phyloP scores from a whole-genome alignment of 1,140 invertebrate genomes.

The Drosophila carrolli region DNA sequence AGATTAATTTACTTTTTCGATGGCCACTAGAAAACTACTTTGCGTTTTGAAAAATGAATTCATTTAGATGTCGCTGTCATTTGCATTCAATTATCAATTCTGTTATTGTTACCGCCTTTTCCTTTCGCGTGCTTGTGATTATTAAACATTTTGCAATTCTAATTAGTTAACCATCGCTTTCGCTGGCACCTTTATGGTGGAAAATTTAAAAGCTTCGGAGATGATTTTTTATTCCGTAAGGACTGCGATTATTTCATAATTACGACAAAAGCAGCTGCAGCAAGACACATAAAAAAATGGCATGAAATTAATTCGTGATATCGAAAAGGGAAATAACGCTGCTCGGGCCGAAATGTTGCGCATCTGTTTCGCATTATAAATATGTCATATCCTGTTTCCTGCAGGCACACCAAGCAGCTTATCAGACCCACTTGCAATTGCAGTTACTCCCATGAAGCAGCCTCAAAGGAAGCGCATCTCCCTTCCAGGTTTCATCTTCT shows the following conservation, averaged over 20 bases:
- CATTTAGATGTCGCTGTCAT: slow-evolving; percentile 54
- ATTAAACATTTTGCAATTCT: slow-evolving; percentile 42
- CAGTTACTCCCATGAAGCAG: slow-evolving; percentile 2
- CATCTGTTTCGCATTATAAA: slow-evolving; percentile 80
- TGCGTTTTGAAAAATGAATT: slow-evolving; percentile 34
- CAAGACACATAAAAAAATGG: slow-evolving; percentile 29
- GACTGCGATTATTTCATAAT: slow-evolving; percentile 54
- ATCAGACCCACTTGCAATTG: slow-evolving; percentile 50
- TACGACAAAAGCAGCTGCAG: slow-evolving; percentile 46
- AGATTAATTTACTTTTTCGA: slow-evolving; percentile 14
- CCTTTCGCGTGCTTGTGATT: slow-evolving; percentile 11
- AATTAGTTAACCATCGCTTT: slow-evolving; percentile 27
- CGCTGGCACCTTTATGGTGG: slow-evolving; percentile 13
- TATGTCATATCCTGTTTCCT: slow-evolving; percentile 83
- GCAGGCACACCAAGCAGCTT: slow-evolving; percentile 46
- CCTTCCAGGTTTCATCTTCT: not conserved
- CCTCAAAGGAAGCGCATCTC: slow-evolving; percentile 41
- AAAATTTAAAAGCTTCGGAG: slow-evolving; percentile 44
- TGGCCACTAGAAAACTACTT: slow-evolving; percentile 7
- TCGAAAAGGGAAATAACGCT: not conserved
- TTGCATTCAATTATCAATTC: slow-evolving; percentile 67
- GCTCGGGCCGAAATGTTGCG: slow-evolving; percentile 15
- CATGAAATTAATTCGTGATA: slow-evolving; percentile 52
- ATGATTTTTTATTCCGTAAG: slow-evolving; percentile 33
- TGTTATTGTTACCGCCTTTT: slow-evolving; percentile 41